Evolutionary conservation across 2,113 vertebrate species (phyloP).

Genomic region (Apistogramma diplotaenia): DNA sequence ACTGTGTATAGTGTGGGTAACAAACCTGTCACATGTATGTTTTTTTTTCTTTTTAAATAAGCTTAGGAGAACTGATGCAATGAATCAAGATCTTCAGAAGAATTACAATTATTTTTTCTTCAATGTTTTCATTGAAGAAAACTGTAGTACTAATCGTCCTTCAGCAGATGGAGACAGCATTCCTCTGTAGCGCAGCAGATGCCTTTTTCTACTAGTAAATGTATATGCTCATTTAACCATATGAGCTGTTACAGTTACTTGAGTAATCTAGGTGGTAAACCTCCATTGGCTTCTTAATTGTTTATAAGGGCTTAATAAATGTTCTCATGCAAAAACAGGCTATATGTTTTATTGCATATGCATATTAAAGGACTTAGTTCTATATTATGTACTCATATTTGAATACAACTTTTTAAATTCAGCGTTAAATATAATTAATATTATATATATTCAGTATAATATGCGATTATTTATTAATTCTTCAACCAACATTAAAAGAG

Average conservation of each 20-base stretch:
- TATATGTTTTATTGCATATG: neutral
- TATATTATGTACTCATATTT: neutral
- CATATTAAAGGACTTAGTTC: neutral
- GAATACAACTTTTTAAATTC: neutral
- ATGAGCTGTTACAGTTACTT: neutral
- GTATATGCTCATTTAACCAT: neutral
- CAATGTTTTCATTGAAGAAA: no score
- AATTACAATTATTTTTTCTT: neutral
- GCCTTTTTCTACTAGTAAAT: neutral
- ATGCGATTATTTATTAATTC: neutral
- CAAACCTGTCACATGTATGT: no score
- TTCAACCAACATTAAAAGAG: neutral
- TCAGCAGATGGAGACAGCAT: conserved; percentile 59
- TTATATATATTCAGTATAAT: no score
- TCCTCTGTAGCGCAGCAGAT: neutral
- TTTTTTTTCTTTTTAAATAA: no score
- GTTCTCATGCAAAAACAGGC: neutral
- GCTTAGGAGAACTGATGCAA: neutral
- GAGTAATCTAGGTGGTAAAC: neutral
- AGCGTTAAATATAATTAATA: no score
- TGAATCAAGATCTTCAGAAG: neutral
- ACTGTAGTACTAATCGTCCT: conserved; percentile 25
- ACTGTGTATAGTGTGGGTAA: neutral
- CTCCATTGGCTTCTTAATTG: neutral
- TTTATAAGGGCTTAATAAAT: neutral